A percentile compares a stretch with the other conserved stretches of the same genome.
Evolutionary conservation across 2,113 vertebrate genomes (phyloP).

Genomic region (Glaucomys volans): DNA sequence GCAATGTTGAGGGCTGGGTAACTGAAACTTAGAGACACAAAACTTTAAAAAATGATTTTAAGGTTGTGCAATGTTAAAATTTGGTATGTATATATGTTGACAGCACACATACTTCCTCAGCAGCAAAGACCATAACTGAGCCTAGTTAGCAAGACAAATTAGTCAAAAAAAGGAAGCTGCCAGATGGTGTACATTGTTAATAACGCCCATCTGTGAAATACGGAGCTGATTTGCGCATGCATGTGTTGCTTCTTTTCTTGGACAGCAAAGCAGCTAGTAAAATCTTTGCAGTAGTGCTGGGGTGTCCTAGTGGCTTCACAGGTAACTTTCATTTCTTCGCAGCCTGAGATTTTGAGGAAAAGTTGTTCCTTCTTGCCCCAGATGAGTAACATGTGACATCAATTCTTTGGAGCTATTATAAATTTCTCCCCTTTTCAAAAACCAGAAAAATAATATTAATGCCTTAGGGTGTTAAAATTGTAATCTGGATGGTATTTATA

Average conservation of each 20-base stretch:
- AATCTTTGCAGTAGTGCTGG: slow-evolving; percentile 37
- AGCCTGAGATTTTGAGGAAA: slow-evolving; percentile 26
- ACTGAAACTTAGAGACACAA: slow-evolving; percentile 52
- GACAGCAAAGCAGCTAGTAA: slow-evolving; percentile 39
- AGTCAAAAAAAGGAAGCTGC: slow-evolving; percentile 64
- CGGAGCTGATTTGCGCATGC: slow-evolving; percentile 54
- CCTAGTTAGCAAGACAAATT: slow-evolving; percentile 81
- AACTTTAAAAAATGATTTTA: slow-evolving; percentile 51
- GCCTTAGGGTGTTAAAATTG: background rate
- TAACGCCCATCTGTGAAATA: slow-evolving; percentile 78
- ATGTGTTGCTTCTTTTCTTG: slow-evolving; percentile 64
- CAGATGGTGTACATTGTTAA: slow-evolving; percentile 77
- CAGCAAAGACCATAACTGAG: slow-evolving; percentile 66
- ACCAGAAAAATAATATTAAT: background rate
- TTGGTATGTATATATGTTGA: slow-evolving; percentile 55
- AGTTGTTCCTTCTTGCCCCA: background rate
- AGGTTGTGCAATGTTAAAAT: slow-evolving; percentile 48
- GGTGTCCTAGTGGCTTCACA: background rate
- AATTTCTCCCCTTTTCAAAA: slow-evolving; percentile 38
- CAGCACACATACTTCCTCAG: slow-evolving; percentile 64
- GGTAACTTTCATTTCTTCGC: slow-evolving; percentile 49
- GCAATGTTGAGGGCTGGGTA: background rate
- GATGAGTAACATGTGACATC: background rate
- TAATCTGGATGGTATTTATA: background rate
- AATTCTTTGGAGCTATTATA: background rate